A percentile compares a stretch with the other conserved stretches of the same genome.
Conservation (phyloP, 2,888 invertebrate species). For the Pseudococcus longispinus region DNA sequence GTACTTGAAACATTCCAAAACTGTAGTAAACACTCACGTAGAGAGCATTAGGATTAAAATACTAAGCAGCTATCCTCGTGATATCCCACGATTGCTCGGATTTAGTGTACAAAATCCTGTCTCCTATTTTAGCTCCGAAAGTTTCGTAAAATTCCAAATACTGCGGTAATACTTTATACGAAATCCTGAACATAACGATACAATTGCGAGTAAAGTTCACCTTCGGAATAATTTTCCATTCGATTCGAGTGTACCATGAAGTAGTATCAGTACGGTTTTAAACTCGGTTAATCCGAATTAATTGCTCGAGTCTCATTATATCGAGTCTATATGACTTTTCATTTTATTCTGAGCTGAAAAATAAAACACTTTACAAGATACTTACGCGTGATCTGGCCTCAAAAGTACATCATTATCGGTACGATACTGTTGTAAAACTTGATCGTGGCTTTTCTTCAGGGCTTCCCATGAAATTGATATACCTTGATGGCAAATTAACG, state of each 20-base stretch:
- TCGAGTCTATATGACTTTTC: neutral
- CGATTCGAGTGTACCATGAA: neutral
- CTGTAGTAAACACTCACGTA: neutral
- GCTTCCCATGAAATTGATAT: conserved; percentile 64
- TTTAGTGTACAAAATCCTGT: conserved; percentile 64
- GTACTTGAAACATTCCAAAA: neutral
- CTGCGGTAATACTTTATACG: conserved; percentile 64
- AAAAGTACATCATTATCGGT: conserved; percentile 62
- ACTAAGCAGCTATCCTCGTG: neutral
- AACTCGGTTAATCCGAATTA: neutral
- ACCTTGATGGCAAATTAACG: conserved; percentile 65
- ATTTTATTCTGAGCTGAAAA: neutral
- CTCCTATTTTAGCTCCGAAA: conserved; percentile 63
- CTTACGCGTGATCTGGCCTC: conserved; percentile 66
- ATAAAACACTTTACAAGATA: conserved; percentile 53
- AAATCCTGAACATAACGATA: conserved; percentile 63
- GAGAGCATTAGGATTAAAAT: neutral
- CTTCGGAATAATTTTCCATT: neutral
- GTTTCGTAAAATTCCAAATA: conserved; percentile 66
- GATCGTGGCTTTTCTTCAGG: conserved; percentile 64
- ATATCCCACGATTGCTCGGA: conserved; percentile 58
- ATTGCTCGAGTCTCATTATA: neutral
- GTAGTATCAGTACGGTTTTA: neutral
- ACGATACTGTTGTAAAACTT: conserved; percentile 62
- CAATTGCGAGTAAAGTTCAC: neutral